Percentiles rank a stretch among this genome's conserved stretches.
phyloP scores from a whole-genome alignment of 2,113 vertebrate genomes.

The Trichomycterus rosablanca region DNA sequence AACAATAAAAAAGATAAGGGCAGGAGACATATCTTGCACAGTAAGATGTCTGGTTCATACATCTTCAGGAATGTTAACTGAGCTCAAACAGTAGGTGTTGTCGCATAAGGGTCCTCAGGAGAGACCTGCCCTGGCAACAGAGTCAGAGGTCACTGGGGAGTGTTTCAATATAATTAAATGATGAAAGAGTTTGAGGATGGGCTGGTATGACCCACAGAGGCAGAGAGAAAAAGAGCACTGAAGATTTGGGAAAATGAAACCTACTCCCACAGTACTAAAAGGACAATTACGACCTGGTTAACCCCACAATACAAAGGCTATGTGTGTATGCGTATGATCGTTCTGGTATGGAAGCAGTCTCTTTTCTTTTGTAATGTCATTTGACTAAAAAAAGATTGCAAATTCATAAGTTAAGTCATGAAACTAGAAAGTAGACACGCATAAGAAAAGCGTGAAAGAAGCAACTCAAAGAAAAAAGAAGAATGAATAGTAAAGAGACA shows the following conservation, averaged over 20 bases:
- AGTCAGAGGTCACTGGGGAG: slow-evolving; percentile 31
- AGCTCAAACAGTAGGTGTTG: slow-evolving; percentile 23
- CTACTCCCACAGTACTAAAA: slow-evolving; percentile 9
- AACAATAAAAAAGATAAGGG: slow-evolving; percentile 7
- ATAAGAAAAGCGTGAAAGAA: neutral
- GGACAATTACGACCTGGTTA: slow-evolving; percentile 18
- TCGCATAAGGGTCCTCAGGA: slow-evolving; percentile 13
- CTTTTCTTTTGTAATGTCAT: neutral
- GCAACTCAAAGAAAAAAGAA: neutral
- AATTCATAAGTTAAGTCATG: neutral
- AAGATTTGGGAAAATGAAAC: slow-evolving; percentile 15
- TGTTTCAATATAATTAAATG: slow-evolving; percentile 42
- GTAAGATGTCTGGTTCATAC: no score
- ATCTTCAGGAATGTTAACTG: slow-evolving; percentile 23
- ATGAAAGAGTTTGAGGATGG: slow-evolving; percentile 36
- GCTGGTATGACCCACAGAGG: slow-evolving; percentile 11
- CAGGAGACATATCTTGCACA: no score
- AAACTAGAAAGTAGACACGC: neutral
- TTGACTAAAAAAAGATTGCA: no score
- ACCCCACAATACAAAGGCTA: slow-evolving; percentile 6
- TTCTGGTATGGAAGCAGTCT: slow-evolving; percentile 7
- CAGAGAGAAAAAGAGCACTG: slow-evolving; percentile 5
- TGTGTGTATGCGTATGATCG: slow-evolving; percentile 8
- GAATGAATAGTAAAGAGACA: slow-evolving; percentile 45
- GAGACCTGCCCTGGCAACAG: slow-evolving; percentile 10